Conservation (phyloP, 2,888 invertebrate genomes). For the Hirtodrosophila cameraria region DNA sequence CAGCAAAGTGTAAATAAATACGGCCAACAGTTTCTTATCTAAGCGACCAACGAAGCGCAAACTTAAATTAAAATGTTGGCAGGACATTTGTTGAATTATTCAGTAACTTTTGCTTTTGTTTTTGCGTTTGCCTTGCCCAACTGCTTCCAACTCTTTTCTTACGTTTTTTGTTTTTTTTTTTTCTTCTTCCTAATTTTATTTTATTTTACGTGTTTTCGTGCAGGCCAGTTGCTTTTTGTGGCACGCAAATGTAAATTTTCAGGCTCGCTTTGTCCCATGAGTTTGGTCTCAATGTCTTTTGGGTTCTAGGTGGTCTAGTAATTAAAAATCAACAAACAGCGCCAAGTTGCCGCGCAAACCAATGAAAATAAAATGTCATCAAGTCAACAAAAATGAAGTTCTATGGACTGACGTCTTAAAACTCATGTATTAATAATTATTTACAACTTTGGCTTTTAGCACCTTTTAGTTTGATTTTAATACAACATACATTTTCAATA, state of each 20-base stretch:
- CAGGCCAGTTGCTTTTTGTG: slow-evolving; percentile 51
- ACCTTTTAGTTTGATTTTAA: neutral
- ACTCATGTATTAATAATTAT: neutral
- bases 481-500: neutral
- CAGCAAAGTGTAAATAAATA: slow-evolving; percentile 76
- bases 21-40: slow-evolving; percentile 69
- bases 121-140: too few relatives aligned
- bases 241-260: slow-evolving; percentile 57
- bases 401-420: too few relatives aligned
- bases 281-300: slow-evolving; percentile 42
- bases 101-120: slow-evolving; percentile 71
- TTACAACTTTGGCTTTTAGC: neutral
- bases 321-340: slow-evolving; percentile 69
- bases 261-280: slow-evolving; percentile 9
- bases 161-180: slow-evolving; percentile 4
- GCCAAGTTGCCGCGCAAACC: slow-evolving; percentile 7
- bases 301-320: slow-evolving; percentile 45
- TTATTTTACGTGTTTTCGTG: slow-evolving; percentile 21
- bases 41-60: slow-evolving; percentile 70
- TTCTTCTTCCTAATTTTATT: slow-evolving; percentile 1
- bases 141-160: slow-evolving; percentile 64
- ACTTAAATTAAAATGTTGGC: slow-evolving; percentile 81
- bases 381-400: too few relatives aligned
- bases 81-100: slow-evolving; percentile 81
- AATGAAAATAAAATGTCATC: slow-evolving; percentile 1